A percentile compares a stretch with the other conserved stretches of the same genome.
These are phyloP conservation scores for Cyprinodon tularosa DNA, from an alignment of 2,113 vertebrate genomes.

Conservation along the genomic window DNA sequence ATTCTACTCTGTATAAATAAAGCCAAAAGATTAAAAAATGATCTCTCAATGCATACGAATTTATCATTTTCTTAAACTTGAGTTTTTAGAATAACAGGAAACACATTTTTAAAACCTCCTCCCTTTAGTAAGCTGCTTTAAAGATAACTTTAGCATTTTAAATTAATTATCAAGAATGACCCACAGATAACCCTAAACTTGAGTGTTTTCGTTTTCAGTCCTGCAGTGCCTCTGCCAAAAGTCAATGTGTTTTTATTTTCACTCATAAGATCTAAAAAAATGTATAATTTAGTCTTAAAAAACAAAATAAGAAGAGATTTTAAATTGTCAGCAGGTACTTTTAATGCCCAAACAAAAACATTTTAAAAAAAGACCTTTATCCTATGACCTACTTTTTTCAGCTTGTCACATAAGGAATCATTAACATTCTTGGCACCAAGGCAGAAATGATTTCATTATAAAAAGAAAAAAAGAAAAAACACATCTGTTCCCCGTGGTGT, in stretches of 20 bases:
- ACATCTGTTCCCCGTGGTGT: neutral
- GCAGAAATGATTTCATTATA: neutral
- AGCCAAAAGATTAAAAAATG: slow-evolving; percentile 5
- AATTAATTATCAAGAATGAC: neutral
- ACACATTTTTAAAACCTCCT: neutral
- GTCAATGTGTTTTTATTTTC: neutral
- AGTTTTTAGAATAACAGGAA: neutral
- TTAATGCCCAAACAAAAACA: neutral
- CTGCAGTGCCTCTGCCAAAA: neutral
- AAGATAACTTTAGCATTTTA: slow-evolving; percentile 6
- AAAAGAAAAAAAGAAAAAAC: neutral
- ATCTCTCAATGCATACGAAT: slow-evolving; percentile 13
- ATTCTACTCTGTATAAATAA: too few species aligned
- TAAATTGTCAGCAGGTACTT: neutral
- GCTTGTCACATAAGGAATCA: neutral
- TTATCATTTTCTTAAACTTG: neutral
- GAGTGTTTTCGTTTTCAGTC: neutral
- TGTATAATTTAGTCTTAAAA: neutral
- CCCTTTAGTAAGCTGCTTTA: neutral
- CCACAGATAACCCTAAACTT: neutral
- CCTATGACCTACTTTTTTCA: neutral
- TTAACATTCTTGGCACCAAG: neutral
- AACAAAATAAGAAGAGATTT: neutral
- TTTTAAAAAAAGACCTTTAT: neutral
- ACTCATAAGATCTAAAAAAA: neutral